Evolutionary conservation across 1,140 invertebrate species (phyloP).

Genomic region (Mamestra configurata): DNA sequence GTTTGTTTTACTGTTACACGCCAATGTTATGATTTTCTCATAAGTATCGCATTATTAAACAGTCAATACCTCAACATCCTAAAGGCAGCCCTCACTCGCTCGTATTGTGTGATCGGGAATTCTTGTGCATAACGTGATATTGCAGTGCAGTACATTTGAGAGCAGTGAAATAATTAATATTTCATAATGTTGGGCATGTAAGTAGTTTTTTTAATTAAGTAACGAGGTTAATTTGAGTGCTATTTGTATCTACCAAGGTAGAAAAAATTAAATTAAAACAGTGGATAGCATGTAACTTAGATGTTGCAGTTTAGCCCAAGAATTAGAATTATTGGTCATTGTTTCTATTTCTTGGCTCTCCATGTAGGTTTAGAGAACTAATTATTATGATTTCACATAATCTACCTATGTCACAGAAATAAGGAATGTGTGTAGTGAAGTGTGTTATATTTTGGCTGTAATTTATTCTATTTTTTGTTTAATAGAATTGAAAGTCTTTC

Average conservation of each 20-base stretch:
- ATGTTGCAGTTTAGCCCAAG: no score
- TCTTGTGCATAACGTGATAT: not conserved
- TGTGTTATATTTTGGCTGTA: no score
- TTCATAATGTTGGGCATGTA: slow-evolving; percentile 8
- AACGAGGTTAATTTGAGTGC: no score
- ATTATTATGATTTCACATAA: no score
- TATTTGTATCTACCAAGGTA: not conserved
- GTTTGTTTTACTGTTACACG: not conserved
- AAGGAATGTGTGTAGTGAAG: no score
- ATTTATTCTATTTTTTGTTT: no score
- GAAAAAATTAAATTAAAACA: not conserved
- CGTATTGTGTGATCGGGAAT: not conserved
- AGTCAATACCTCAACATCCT: not conserved
- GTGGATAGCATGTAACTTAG: no score
- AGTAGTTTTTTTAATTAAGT: not conserved
- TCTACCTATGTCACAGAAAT: no score
- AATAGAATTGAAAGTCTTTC: no score
- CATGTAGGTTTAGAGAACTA: no score
- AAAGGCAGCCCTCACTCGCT: not conserved
- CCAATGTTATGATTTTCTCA: not conserved
- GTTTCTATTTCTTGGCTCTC: no score
- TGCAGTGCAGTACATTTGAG: not conserved
- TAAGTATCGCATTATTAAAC: not conserved
- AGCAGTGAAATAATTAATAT: not conserved
- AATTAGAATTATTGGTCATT: no score